Percentiles rank a stretch among this genome's conserved stretches.
phyloP scores from a whole-genome alignment of 1,140 invertebrate species.

The Philotrypesis tridentata region DNA sequence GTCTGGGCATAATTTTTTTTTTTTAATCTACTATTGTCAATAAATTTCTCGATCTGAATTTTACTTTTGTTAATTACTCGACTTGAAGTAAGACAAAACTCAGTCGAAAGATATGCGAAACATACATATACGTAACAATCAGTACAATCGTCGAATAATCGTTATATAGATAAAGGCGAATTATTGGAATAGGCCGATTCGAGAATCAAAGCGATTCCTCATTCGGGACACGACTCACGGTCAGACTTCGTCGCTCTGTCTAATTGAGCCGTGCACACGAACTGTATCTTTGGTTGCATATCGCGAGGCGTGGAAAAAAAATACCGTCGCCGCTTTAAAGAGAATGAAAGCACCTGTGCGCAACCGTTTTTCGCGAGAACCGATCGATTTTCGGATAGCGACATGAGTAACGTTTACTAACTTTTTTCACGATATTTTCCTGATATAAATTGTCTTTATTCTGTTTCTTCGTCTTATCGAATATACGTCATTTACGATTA shows the following conservation, averaged over 20 bases:
- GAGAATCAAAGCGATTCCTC: conserved; percentile 1
- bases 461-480: too few species aligned
- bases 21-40: too few species aligned
- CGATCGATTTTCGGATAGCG: too few species aligned
- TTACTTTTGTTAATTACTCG: background rate
- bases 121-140: background rate
- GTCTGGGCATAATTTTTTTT: too few species aligned
- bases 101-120: background rate
- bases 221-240: background rate
- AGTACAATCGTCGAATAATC: background rate
- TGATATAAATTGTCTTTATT: too few species aligned
- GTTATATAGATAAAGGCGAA: background rate
- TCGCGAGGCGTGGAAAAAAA: background rate
- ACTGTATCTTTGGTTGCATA: background rate
- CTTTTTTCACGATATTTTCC: too few species aligned
- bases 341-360: too few species aligned
- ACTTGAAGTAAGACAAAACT: background rate
- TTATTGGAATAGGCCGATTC: background rate
- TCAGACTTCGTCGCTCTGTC: background rate
- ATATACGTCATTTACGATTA: too few species aligned
- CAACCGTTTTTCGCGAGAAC: too few species aligned
- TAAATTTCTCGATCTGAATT: background rate
- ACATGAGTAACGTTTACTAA: too few species aligned
- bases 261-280: too few species aligned
- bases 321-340: background rate